phyloP scores from a whole-genome alignment of 1,140 invertebrate genomes.

The Cecropterus lyciades region DNA sequence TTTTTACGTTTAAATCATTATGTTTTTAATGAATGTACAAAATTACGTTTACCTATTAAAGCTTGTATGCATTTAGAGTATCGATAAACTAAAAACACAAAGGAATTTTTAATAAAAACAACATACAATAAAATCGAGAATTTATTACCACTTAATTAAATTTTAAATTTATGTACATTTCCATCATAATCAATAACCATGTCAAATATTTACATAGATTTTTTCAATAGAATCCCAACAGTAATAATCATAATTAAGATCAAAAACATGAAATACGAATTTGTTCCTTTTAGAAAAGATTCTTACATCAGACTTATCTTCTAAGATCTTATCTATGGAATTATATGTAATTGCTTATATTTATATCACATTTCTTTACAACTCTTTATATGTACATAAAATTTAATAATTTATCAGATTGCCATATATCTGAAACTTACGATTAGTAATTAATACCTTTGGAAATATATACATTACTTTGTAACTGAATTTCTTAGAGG shows the following conservation, averaged over 20 bases:
- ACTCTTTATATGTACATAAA: constrained; percentile 56
- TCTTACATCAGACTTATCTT: constrained; percentile 28
- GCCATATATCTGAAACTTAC: too few species aligned
- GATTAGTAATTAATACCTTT: neutral
- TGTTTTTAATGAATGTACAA: too few species aligned
- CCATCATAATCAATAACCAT: constrained; percentile 26
- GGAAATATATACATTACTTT: constrained; percentile 2
- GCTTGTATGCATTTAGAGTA: too few species aligned
- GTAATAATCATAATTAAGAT: constrained; percentile 37
- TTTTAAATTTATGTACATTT: constrained; percentile 31
- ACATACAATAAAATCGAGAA: constrained; percentile 21
- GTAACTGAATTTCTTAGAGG: neutral
- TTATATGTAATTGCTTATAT: constrained; percentile 48
- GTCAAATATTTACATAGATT: constrained; percentile 46
- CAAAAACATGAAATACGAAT: constrained; percentile 33
- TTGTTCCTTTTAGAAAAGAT: constrained; percentile 34
- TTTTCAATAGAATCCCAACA: constrained; percentile 41
- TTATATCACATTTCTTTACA: constrained; percentile 76
- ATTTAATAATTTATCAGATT: neutral
- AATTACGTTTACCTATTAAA: too few species aligned
- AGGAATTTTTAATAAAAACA: neutral
- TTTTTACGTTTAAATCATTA: too few species aligned
- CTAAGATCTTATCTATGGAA: constrained; percentile 27
- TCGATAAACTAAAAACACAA: neutral
- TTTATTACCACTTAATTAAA: constrained; percentile 35